Evolutionary conservation across 35 echinoderm and acorn worm genomes (phyloP).

Genomic region (Anneissia japonica): DNA sequence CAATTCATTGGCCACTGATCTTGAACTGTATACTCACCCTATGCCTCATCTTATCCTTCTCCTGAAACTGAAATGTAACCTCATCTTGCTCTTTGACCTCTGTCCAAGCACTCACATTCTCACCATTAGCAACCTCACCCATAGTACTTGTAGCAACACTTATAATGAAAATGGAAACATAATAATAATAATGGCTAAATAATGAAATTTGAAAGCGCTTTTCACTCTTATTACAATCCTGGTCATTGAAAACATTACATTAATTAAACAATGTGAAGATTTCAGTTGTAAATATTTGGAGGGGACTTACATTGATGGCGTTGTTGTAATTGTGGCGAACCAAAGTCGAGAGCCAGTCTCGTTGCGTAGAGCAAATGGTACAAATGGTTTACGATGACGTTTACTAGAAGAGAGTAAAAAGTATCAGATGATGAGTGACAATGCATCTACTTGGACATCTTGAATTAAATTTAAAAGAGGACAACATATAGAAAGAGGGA

Average conservation of each 20-base stretch:
- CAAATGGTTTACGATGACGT: slow-evolving; percentile 39
- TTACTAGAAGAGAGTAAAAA: not conserved
- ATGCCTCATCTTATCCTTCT: slow-evolving; percentile 75
- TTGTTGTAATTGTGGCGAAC: slow-evolving; percentile 79
- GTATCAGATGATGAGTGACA: too few relatives aligned
- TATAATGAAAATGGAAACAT: too few relatives aligned
- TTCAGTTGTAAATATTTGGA: too few relatives aligned
- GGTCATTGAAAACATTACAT: too few relatives aligned
- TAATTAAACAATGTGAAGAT: too few relatives aligned
- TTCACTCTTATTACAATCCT: too few relatives aligned
- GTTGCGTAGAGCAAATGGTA: slow-evolving; percentile 86
- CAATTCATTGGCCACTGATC: too few relatives aligned
- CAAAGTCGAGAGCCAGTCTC: slow-evolving; percentile 59
- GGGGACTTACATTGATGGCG: slow-evolving; percentile 53
- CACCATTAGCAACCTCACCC: not conserved
- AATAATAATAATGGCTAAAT: too few relatives aligned
- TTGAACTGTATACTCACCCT: slow-evolving; percentile 41
- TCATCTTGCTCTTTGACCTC: slow-evolving; percentile 63
- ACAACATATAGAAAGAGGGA: too few relatives aligned
- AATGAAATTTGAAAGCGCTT: too few relatives aligned
- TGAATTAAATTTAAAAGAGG: too few relatives aligned
- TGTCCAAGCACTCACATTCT: slow-evolving; percentile 40
- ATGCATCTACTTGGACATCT: too few relatives aligned
- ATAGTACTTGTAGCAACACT: not conserved
- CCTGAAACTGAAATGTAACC: slow-evolving; percentile 79